A percentile compares a stretch with the other conserved stretches of the same genome.
Conservation (phyloP, 1,140 invertebrate genomes). For the Drosophila busckii region DNA sequence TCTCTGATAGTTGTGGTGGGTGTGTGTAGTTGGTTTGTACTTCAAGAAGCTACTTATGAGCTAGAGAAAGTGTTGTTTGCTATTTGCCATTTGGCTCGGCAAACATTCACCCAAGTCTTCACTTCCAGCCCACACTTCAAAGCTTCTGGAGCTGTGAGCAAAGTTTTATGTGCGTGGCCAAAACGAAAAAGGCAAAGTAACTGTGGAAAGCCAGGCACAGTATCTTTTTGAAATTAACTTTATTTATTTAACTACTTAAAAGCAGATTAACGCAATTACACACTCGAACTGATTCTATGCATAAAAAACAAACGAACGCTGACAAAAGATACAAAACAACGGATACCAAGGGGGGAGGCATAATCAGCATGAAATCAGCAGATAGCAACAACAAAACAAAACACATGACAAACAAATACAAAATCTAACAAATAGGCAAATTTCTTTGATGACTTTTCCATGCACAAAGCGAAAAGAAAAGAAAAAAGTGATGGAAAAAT, state of each 20-base stretch:
- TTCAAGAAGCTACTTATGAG: constrained; percentile 25
- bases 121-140: constrained; percentile 46
- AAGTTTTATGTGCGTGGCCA: constrained; percentile 36
- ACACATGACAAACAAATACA: too few relatives aligned
- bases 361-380: constrained; percentile 1
- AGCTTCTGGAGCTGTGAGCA: constrained; percentile 33
- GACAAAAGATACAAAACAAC: background rate
- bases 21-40: constrained; percentile 12
- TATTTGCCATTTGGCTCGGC: constrained; percentile 15
- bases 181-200: constrained; percentile 9
- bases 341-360: constrained; percentile 4
- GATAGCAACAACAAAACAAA: background rate
- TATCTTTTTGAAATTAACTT: constrained; percentile 73
- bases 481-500: too few relatives aligned
- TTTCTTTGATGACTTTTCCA: too few relatives aligned
- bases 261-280: constrained; percentile 79
- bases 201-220: constrained; percentile 51
- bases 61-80: constrained; percentile 36
- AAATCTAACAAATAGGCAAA: too few relatives aligned
- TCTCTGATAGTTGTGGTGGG: background rate
- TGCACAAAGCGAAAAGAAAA: too few relatives aligned
- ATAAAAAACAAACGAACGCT: constrained; percentile 32
- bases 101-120: constrained; percentile 27
- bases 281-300: constrained; percentile 73
- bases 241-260: constrained; percentile 79